phyloP scores from a whole-genome alignment of 2,113 vertebrate species.

The Synodontis membranacea region DNA sequence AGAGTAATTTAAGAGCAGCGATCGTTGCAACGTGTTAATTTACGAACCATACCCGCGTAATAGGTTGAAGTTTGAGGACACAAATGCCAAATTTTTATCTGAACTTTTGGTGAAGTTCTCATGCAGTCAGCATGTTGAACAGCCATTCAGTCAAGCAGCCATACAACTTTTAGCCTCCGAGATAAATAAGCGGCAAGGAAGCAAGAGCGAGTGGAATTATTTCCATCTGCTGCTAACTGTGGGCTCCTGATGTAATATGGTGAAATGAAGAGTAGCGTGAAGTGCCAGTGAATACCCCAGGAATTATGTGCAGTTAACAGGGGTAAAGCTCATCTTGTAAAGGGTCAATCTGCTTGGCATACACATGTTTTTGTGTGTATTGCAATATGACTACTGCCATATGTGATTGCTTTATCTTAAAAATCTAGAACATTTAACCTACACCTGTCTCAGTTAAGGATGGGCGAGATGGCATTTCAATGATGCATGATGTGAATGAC shows the following conservation, averaged over 20 bases:
- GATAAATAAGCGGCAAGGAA: not conserved
- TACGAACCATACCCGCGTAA: not conserved
- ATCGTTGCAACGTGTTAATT: not conserved
- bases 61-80: not conserved
- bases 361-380: not conserved
- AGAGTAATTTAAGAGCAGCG: not conserved
- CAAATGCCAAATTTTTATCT: not conserved
- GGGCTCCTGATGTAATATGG: not conserved
- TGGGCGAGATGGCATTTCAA: not conserved
- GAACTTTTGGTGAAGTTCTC: not conserved
- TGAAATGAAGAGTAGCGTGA: conserved; percentile 14
- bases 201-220: not conserved
- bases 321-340: conserved; percentile 4
- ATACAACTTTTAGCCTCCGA: not conserved
- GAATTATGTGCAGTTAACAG: not conserved
- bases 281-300: not conserved
- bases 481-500: not conserved
- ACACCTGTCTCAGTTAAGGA: not conserved
- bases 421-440: not conserved
- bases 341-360: not conserved
- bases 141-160: not conserved
- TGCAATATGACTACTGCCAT: not conserved
- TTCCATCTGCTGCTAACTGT: not conserved
- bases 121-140: not conserved
- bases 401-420: not conserved